Evolutionary conservation across 2,888 invertebrate genomes (phyloP).

Genomic region (Thera obeliscata): DNA sequence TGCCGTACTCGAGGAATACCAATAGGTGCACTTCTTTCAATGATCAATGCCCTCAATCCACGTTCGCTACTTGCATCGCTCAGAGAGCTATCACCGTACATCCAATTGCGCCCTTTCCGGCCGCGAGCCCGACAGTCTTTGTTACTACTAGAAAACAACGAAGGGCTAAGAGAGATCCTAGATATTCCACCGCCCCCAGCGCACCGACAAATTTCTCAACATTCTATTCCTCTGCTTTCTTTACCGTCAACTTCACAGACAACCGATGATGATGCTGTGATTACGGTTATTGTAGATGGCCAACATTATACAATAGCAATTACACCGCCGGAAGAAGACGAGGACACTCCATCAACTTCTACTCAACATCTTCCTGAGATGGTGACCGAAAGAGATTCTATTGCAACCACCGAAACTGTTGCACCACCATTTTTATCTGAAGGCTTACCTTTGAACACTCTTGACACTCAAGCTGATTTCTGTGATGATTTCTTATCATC

Average conservation of each 20-base stretch:
- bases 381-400: background rate
- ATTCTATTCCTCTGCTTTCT: background rate
- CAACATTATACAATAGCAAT: background rate
- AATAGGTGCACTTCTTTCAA: background rate
- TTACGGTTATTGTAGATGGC: background rate
- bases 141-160: background rate
- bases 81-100: background rate
- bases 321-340: too few relatives aligned
- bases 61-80: background rate
- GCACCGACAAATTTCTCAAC: background rate
- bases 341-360: background rate
- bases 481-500: background rate
- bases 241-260: background rate
- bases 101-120: background rate
- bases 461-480: too few relatives aligned
- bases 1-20: background rate
- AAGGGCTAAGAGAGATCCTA: background rate
- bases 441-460: too few relatives aligned
- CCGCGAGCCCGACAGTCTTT: background rate
- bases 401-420: background rate
- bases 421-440: background rate
- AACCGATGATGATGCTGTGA: background rate
- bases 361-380: too few relatives aligned
- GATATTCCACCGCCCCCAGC: too few relatives aligned
- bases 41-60: background rate